These are phyloP conservation scores for Tachystola acroxantha DNA, from an alignment of 2,888 invertebrate genomes.

Conservation along the genomic window DNA sequence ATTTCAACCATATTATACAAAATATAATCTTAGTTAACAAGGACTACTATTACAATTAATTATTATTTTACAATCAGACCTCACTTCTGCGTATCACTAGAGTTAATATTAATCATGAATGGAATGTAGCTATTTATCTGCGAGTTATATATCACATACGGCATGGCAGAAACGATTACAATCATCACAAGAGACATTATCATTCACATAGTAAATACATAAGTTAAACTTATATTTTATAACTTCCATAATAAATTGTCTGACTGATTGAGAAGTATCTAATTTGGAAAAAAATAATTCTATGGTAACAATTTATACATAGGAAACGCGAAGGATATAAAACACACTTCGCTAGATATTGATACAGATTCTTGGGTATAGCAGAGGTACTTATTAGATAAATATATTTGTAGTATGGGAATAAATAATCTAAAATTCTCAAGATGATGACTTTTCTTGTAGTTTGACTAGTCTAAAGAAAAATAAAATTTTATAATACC, in stretches of 20 bases:
- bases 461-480: constrained; percentile 74
- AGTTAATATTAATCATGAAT: constrained; percentile 49
- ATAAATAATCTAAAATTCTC: constrained; percentile 65
- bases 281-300: constrained; percentile 38
- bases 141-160: constrained; percentile 58
- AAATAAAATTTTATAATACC: constrained; percentile 15
- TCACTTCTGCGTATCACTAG: constrained; percentile 58
- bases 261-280: constrained; percentile 26
- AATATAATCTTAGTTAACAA: constrained; percentile 74
- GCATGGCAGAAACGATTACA: constrained; percentile 53
- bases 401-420: constrained; percentile 18
- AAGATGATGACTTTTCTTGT: constrained; percentile 52
- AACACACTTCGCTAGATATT: constrained; percentile 13
- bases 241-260: constrained; percentile 4
- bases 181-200: constrained; percentile 20
- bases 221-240: constrained; percentile 6
- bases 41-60: constrained; percentile 44
- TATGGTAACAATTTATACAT: constrained; percentile 66
- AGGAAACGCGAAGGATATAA: constrained; percentile 20
- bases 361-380: constrained; percentile 18
- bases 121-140: constrained; percentile 50
- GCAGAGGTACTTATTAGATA: constrained; percentile 5
- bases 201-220: constrained; percentile 9
- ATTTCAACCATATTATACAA: constrained; percentile 76
- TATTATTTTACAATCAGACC: constrained; percentile 73